phyloP scores from a whole-genome alignment of 1,140 invertebrate genomes.

The Campoletis sonorensis region DNA sequence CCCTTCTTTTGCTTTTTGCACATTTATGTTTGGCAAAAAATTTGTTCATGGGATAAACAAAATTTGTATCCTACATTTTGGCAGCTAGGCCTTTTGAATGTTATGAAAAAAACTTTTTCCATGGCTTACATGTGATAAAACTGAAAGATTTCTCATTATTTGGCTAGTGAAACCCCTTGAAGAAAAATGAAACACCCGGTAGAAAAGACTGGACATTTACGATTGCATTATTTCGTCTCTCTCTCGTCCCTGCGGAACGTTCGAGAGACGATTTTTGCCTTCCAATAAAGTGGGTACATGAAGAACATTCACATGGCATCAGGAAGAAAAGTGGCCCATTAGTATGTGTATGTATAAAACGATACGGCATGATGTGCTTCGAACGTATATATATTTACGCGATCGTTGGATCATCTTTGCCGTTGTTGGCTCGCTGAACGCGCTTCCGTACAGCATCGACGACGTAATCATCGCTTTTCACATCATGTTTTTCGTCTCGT shows the following conservation, averaged over 20 bases:
- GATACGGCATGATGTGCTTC: neutral
- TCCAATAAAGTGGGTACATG: neutral
- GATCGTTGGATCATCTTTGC: conserved; percentile 49
- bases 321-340: conserved; percentile 39
- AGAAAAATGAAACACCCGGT: neutral
- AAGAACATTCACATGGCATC: conserved; percentile 32
- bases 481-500: neutral
- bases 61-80: too few species aligned
- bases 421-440: neutral
- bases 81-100: too few species aligned
- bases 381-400: neutral
- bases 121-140: too few species aligned
- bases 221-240: neutral
- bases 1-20: too few species aligned
- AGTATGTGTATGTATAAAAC: neutral
- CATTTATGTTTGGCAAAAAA: too few species aligned
- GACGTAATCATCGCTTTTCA: conserved; percentile 42
- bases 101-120: too few species aligned
- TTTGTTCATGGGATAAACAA: too few species aligned
- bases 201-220: neutral
- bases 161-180: neutral
- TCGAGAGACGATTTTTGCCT: neutral
- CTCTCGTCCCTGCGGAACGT: neutral
- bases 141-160: too few species aligned
- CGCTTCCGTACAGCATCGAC: conserved; percentile 40